These are phyloP conservation scores for Uloborus plumipes DNA, from an alignment of 2,888 invertebrate species.

Conservation along the genomic window DNA sequence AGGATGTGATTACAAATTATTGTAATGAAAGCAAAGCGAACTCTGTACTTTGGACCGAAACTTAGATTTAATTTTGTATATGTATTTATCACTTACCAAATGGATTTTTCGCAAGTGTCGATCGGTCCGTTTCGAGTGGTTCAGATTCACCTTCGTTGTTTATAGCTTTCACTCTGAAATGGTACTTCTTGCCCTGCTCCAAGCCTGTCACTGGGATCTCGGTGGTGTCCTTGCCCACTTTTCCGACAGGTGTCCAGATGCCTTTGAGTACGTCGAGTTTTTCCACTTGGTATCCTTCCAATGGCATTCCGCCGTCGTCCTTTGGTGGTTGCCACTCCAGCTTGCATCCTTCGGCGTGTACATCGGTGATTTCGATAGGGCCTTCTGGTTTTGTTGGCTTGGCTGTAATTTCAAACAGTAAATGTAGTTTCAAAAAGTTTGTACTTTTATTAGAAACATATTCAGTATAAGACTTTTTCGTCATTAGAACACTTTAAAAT, in stretches of 20 bases:
- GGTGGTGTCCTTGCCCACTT: slow-evolving; percentile 82
- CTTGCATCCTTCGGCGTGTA: slow-evolving; percentile 92
- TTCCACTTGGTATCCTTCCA: slow-evolving; percentile 89
- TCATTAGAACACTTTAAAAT: no score
- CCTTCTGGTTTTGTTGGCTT: slow-evolving; percentile 76
- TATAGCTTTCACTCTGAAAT: slow-evolving; percentile 97
- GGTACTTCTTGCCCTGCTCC: slow-evolving; percentile 95
- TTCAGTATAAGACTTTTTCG: no score
- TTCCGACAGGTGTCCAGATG: slow-evolving; percentile 92
- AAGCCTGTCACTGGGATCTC: slow-evolving; percentile 81
- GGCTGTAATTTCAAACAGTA: slow-evolving; percentile 66
- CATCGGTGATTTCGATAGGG: slow-evolving; percentile 87
- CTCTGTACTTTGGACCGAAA: background rate
- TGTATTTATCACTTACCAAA: slow-evolving; percentile 78
- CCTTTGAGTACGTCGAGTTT: slow-evolving; percentile 75
- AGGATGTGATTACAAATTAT: no score
- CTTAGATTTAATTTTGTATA: background rate
- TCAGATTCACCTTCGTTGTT: slow-evolving; percentile 99
- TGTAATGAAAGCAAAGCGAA: background rate
- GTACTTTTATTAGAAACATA: no score
- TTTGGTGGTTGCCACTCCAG: slow-evolving; percentile 93
- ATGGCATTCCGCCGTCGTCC: slow-evolving; percentile 94
- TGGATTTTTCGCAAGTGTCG: slow-evolving; percentile 98
- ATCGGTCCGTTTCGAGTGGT: slow-evolving; percentile 91
- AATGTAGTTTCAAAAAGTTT: no score